These are phyloP conservation scores for Apamea epomidion DNA, from an alignment of 2,888 invertebrate genomes.

Conservation along the genomic window DNA sequence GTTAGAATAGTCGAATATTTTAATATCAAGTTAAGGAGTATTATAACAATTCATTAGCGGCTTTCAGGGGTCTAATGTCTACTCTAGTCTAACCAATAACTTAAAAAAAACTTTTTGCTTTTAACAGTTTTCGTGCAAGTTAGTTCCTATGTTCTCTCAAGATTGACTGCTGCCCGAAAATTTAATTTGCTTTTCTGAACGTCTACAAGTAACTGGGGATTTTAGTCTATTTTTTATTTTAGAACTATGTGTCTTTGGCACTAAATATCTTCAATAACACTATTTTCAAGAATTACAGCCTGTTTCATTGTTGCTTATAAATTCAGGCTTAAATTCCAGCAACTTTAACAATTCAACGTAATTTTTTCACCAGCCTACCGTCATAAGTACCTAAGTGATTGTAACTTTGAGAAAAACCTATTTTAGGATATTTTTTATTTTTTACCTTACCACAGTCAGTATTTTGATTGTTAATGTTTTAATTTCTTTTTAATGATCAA, in stretches of 20 bases:
- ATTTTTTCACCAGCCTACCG: not conserved
- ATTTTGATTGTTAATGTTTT: too few relatives aligned
- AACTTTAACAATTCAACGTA: not conserved
- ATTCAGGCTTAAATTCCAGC: conserved; percentile 3
- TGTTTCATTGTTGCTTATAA: conserved; percentile 1
- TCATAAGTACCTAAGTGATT: too few relatives aligned
- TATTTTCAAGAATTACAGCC: not conserved
- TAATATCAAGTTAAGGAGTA: too few relatives aligned
- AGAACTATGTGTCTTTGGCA: not conserved
- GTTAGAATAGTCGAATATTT: too few relatives aligned
- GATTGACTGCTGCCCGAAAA: not conserved
- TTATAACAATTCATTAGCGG: too few relatives aligned
- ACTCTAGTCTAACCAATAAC: not conserved
- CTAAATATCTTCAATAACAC: not conserved
- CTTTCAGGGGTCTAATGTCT: not conserved
- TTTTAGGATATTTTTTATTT: not conserved
- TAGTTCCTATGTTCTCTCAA: not conserved
- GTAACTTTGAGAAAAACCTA: too few relatives aligned
- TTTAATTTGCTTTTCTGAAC: not conserved
- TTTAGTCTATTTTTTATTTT: not conserved
- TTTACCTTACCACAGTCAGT: too few relatives aligned
- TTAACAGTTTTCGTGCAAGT: not conserved
- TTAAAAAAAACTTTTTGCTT: not conserved
- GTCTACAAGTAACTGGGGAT: not conserved
- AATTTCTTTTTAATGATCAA: too few relatives aligned